Evolutionary conservation across 1,140 invertebrate species (phyloP), one percentile per base, ranked within the genome.

Genomic region (Trichonephila clavata): DNA sequence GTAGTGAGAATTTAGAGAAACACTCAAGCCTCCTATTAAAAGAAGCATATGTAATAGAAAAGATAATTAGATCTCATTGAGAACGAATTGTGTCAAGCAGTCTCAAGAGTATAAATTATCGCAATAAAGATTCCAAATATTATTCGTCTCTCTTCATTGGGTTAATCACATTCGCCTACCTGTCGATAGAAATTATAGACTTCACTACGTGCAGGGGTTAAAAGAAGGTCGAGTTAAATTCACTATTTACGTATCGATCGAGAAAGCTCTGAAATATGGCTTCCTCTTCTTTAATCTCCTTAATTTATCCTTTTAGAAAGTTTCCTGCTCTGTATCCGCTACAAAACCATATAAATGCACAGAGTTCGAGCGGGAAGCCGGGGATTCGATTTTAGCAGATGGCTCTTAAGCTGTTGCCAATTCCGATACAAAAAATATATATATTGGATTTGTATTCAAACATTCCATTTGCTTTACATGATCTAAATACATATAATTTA

Each of bases 221-320:
- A 63, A 63, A 63, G 60, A 87, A 87, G 86, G 86, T 87, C 86
- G 86, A 83, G 43, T 59, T 50, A 83, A 83, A 83, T 83, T 83
- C 81, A 83, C 86, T 87, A 87, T 87, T 87, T 87, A 87, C 86
- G 59, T 87, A 87, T 87, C 86, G 86, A 87, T 87, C 86, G 32
- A 24, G 20, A 63, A 61, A 77, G 10, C 27, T 77, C 71, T 63
- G 59, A 87, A 87, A 61, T 63, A 87, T 87, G 86, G 86, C 86
- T 87, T 87, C 86, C 81, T 83, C 81, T 32, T 18, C 59, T 63
- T 63, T 87, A 87, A 87, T 87, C 86, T 87, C 20, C 86, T 39
- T 87, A 87, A 87, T 87, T 87, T 63, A 63, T 63, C 83, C 83
- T 59, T 84, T 84, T 84, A 84, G 50, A 60, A 84, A 59, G 24